Percentiles rank a stretch among this genome's conserved stretches.
Evolutionary conservation across 2,113 vertebrate species (phyloP).

Genomic region (Scomber scombrus): DNA sequence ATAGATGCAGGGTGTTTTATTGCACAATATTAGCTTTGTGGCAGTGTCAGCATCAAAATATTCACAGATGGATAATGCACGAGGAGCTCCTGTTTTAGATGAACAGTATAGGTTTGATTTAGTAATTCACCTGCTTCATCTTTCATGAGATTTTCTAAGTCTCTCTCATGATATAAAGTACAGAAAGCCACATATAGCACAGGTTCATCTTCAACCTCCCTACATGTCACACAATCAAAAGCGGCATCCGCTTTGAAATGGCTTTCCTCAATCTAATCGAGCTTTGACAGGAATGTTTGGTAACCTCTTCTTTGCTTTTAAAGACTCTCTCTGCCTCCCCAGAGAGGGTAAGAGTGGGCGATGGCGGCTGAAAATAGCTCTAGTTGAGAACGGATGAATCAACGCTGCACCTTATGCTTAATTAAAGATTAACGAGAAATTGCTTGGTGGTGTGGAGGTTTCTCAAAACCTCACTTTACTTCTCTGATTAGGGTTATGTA

Average conservation of each 20-base stretch:
- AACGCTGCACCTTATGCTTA: slow-evolving; percentile 80
- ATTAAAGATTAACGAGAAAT: slow-evolving; percentile 85
- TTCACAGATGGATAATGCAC: background rate
- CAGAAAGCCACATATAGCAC: background rate
- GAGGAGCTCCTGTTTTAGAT: slow-evolving; percentile 1
- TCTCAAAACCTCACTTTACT: slow-evolving; percentile 76
- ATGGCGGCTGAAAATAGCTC: slow-evolving; percentile 77
- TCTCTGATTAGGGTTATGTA: slow-evolving; percentile 81
- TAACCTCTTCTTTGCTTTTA: slow-evolving; percentile 62
- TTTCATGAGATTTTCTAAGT: slow-evolving; percentile 15
- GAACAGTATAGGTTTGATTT: background rate
- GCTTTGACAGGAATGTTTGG: slow-evolving; percentile 56
- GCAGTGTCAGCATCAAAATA: background rate
- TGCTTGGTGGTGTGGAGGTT: slow-evolving; percentile 68
- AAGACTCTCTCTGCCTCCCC: slow-evolving; percentile 57
- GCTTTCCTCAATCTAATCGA: slow-evolving; percentile 37
- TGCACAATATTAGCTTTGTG: background rate
- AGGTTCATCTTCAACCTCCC: background rate
- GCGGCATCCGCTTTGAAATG: slow-evolving; percentile 18
- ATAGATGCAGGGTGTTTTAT: background rate
- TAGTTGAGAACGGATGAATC: slow-evolving; percentile 74
- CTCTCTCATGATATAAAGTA: slow-evolving; percentile 10
- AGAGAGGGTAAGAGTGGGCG: slow-evolving; percentile 66
- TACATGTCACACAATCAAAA: slow-evolving; percentile 20
- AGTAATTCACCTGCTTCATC: background rate